Conservation (phyloP, 2,888 invertebrate genomes). For the Pseudolycoriella hygida region DNA sequence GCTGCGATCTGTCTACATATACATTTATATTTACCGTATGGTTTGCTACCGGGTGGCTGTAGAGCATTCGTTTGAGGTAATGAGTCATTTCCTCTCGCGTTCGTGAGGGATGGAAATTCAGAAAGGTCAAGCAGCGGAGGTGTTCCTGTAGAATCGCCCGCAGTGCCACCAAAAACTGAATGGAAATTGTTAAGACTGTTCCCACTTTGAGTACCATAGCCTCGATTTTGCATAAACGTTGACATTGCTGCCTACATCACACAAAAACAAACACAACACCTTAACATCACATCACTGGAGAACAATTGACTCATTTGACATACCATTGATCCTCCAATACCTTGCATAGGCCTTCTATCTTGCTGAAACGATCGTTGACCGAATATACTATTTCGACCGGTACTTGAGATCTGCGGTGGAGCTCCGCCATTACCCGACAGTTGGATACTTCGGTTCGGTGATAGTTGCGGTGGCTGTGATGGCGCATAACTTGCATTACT, state of each 20-base stretch:
- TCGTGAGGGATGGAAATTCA: conserved; percentile 81
- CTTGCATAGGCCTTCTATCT: conserved; percentile 49
- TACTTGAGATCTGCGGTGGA: conserved; percentile 36
- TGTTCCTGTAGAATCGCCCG: conserved; percentile 50
- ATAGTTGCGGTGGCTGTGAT: conserved; percentile 30
- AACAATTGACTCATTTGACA: conserved; percentile 1
- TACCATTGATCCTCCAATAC: conserved; percentile 27
- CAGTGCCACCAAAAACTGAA: conserved; percentile 62
- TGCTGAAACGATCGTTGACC: conserved; percentile 65
- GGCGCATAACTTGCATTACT: conserved; percentile 13
- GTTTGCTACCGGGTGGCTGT: conserved; percentile 83
- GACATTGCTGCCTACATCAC: conserved; percentile 39
- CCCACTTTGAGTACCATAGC: conserved; percentile 43
- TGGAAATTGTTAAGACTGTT: conserved; percentile 56
- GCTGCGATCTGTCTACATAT: background rate
- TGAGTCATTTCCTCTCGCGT: conserved; percentile 50
- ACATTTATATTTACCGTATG: conserved; percentile 51
- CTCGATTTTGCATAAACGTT: conserved; percentile 41
- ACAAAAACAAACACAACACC: conserved; percentile 3
- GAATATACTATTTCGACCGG: conserved; percentile 45
- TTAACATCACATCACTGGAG: too few species aligned
- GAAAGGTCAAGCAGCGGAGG: conserved; percentile 80
- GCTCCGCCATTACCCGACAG: conserved; percentile 31
- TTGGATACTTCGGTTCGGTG: conserved; percentile 36
- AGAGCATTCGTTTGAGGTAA: conserved; percentile 64